Base-by-base conservation (phyloP, 2,888 invertebrate genomes). In the Julus scandinavius region DNA sequence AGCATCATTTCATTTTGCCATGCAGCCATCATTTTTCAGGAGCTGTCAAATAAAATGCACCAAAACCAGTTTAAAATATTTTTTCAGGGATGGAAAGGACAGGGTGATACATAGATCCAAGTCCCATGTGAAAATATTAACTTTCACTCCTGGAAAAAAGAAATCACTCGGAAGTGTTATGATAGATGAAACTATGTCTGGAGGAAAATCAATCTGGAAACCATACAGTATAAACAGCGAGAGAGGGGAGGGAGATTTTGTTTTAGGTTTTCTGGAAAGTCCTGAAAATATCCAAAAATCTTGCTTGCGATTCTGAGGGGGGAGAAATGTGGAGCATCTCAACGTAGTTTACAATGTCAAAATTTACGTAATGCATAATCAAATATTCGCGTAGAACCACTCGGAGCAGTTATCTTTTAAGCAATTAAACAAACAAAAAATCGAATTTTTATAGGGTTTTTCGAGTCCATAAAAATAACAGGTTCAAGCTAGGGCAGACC, bases 101-200 rank as follows among this genome's bases (percentile, higher is more conserved):
- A 80, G 29, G 80, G 80, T 80, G 80, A 80, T 80, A 38, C 80
- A 80, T 80, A 80, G 80, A 80, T 80, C 80, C 80, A 80, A 80
- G 80, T 80, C 80, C 80, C 80, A 80, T 80, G 80, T 80, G 80
- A 80, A 80, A 80, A 80, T 80, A 80, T 80, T 80, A 80, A 80
- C 80, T 80, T 80, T 80, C 80, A 80, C 80, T 80, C 38, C 80
- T 80, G 80, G 38, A 80, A 80, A 80, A 80, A 80, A 15, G 80
- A 80, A 80, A 80, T 38, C 80, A 80, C 80, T 80, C 80, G 3
- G 38, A 54, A 80, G 38, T 80, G 80, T 29, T 80, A 80, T 80
- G 80, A 80, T 80, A 38, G 80, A 80, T 80, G 80, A 80, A 80
- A 11, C 80, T 80, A 29, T 4, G 80, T 15, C 80, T 3, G 38